phyloP scores from a whole-genome alignment of 2,888 invertebrate genomes.

The Boloria selene region DNA sequence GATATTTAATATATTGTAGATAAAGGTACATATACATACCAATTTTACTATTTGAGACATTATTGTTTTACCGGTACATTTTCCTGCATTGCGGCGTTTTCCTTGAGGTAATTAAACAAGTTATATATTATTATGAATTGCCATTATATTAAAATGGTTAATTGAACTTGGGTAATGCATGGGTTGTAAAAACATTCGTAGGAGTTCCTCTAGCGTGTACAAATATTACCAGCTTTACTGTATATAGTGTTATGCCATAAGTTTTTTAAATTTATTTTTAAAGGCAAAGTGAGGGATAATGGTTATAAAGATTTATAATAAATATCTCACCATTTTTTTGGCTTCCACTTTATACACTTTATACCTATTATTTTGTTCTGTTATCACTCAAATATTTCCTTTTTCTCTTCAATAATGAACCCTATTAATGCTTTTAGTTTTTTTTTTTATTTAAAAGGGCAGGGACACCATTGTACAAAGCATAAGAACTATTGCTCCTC shows the following conservation, averaged over 20 bases:
- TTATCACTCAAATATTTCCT: no score
- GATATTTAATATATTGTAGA: background rate
- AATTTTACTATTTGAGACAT: slow-evolving; percentile 18
- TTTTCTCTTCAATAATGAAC: background rate
- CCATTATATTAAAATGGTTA: slow-evolving; percentile 9
- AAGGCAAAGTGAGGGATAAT: background rate
- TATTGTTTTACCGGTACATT: slow-evolving; percentile 24
- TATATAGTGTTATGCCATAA: background rate
- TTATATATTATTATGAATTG: slow-evolving; percentile 21
- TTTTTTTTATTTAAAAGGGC: background rate
- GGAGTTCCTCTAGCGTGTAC: background rate
- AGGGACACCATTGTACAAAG: background rate
- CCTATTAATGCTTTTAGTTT: background rate
- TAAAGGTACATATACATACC: background rate
- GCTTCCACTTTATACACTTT: no score
- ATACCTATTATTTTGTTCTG: no score
- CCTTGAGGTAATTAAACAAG: slow-evolving; percentile 22
- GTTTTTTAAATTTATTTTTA: background rate
- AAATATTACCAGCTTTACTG: background rate
- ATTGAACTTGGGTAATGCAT: slow-evolving; percentile 8
- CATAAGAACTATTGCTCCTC: background rate
- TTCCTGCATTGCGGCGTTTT: slow-evolving; percentile 22
- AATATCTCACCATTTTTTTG: no score
- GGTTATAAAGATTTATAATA: background rate
- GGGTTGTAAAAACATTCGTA: slow-evolving; percentile 3